A percentile compares a stretch with the other conserved stretches of the same genome.
phyloP scores from a whole-genome alignment of 2,888 invertebrate species.

The Hirudinaria manillensis region DNA sequence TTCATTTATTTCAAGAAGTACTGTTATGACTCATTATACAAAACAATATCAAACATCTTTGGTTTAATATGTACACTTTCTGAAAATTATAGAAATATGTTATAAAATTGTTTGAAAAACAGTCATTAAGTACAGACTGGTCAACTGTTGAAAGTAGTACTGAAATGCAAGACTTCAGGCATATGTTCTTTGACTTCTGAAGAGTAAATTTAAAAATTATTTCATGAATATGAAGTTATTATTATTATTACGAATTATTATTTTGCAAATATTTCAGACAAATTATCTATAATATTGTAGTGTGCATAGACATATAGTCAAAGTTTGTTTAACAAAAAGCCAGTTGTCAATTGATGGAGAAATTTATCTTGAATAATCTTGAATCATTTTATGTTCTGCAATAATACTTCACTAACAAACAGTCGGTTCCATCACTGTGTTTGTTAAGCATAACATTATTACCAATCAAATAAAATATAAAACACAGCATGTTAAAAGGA shows the following conservation, averaged over 20 bases:
- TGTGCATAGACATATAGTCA: background rate
- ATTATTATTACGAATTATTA: background rate
- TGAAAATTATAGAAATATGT: background rate
- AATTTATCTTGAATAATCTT: too few species aligned
- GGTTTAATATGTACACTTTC: too few species aligned
- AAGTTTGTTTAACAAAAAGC: background rate
- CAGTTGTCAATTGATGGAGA: too few species aligned
- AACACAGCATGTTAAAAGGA: too few species aligned
- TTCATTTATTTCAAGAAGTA: too few species aligned
- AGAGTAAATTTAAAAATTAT: background rate
- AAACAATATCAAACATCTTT: too few species aligned
- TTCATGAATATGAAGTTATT: background rate
- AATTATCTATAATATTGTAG: background rate
- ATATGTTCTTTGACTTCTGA: slow-evolving; percentile 21
- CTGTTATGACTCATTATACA: too few species aligned
- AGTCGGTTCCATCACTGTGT: too few species aligned
- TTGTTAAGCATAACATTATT: too few species aligned
- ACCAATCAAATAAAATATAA: too few species aligned
- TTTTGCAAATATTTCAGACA: background rate
- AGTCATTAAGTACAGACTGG: background rate
- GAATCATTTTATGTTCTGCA: too few species aligned
- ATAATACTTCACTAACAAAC: too few species aligned
- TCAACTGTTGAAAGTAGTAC: slow-evolving; percentile 21
- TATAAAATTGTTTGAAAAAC: background rate
- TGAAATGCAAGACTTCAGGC: slow-evolving; percentile 19